These are phyloP conservation scores for Paraescarpia echinospica DNA, from an alignment of 1,140 invertebrate genomes.

Conservation along the genomic window DNA sequence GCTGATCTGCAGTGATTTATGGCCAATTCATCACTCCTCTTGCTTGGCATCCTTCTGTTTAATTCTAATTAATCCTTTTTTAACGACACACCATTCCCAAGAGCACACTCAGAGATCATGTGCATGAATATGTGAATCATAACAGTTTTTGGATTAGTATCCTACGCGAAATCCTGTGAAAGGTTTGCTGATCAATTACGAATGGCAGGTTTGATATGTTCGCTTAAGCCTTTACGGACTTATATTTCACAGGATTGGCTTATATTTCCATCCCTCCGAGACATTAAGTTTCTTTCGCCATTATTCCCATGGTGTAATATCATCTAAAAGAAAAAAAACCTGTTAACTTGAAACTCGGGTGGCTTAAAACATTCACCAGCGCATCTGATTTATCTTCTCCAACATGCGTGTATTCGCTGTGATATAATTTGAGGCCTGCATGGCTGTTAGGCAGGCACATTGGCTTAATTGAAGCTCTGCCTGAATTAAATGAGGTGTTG, in stretches of 20 bases:
- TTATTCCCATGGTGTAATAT: background rate
- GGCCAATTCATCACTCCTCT: background rate
- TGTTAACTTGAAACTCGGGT: background rate
- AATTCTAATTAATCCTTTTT: background rate
- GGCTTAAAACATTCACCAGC: background rate
- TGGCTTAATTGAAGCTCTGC: background rate
- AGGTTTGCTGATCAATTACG: background rate
- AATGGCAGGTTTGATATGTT: background rate
- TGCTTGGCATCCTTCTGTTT: background rate
- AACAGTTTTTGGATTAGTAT: background rate
- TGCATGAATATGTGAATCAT: background rate
- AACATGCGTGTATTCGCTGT: background rate
- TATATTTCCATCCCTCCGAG: background rate
- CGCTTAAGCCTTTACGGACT: background rate
- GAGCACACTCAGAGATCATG: background rate
- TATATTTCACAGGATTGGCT: background rate
- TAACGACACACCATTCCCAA: background rate
- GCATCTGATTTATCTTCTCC: background rate
- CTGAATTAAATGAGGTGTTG: background rate
- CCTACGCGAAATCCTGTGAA: background rate
- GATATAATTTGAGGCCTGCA: background rate
- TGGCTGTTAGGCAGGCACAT: background rate
- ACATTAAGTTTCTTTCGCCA: background rate
- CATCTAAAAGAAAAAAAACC: background rate
- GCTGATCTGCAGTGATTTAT: too few species aligned